phyloP scores from a whole-genome alignment of 1,140 invertebrate genomes.

The Pentalonia nigronervosa region DNA sequence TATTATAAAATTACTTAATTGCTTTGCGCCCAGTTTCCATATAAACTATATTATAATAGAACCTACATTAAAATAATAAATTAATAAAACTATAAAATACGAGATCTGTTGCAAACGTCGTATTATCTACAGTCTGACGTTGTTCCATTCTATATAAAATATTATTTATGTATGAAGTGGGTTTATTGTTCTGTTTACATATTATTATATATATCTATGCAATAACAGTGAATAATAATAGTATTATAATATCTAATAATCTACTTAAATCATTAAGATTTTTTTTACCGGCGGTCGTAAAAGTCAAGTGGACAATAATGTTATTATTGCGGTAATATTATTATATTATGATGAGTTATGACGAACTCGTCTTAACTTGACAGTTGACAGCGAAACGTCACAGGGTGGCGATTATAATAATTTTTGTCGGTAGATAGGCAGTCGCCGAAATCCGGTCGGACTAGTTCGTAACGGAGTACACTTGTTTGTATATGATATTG shows the following conservation, averaged over 20 bases:
- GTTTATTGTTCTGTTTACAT: neutral
- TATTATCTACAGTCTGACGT: neutral
- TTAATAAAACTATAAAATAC: constrained; percentile 16
- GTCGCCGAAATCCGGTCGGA: neutral
- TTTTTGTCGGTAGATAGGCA: neutral
- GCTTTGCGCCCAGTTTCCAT: neutral
- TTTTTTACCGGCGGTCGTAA: neutral
- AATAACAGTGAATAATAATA: constrained; percentile 9
- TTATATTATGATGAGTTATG: neutral
- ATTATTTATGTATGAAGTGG: neutral
- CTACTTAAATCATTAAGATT: neutral
- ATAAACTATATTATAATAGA: neutral
- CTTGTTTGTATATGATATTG: neutral
- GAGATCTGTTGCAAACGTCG: neutral
- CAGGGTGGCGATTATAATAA: neutral
- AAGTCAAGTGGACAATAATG: neutral
- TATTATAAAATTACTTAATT: constrained; percentile 23
- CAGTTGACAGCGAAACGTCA: neutral
- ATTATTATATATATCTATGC: neutral
- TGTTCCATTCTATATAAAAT: neutral
- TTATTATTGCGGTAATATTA: constrained; percentile 26
- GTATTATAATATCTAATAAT: neutral
- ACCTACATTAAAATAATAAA: neutral
- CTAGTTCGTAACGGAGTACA: neutral
- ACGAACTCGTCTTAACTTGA: neutral